These are phyloP conservation scores for Brachionus sp. DNA, from an alignment of 1,140 invertebrate genomes.

Conservation along the genomic window DNA sequence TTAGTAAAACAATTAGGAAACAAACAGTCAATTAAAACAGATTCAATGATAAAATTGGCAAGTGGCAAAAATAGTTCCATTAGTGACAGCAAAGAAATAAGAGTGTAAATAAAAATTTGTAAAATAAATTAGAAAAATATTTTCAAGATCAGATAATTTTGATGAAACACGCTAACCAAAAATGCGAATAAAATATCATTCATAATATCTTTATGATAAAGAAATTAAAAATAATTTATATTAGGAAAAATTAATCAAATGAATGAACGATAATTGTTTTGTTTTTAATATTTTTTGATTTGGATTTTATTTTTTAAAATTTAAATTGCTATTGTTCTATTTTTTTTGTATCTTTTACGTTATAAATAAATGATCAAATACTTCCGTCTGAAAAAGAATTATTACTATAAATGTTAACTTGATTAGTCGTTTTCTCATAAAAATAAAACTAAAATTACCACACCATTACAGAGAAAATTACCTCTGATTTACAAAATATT, in stretches of 20 bases:
- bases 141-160: too few relatives aligned
- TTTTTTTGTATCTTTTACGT: background rate
- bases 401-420: background rate
- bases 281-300: background rate
- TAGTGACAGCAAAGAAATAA: conserved; percentile 7
- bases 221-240: background rate
- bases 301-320: background rate
- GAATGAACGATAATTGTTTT: background rate
- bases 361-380: conserved; percentile 12
- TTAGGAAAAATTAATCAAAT: background rate
- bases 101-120: conserved; percentile 12
- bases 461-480: too few relatives aligned
- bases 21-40: background rate
- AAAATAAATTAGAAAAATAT: background rate
- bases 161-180: background rate
- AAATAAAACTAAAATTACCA: too few relatives aligned
- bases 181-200: too few relatives aligned
- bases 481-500: too few relatives aligned
- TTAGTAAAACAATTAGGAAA: conserved; percentile 6
- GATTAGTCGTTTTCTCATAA: too few relatives aligned
- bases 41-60: background rate
- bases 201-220: background rate
- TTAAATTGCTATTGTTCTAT: background rate
- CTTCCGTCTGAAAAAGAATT: conserved; percentile 7
- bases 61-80: background rate